Conservation (phyloP, 2,113 vertebrate genomes). For the Podarcis cretensis region DNA sequence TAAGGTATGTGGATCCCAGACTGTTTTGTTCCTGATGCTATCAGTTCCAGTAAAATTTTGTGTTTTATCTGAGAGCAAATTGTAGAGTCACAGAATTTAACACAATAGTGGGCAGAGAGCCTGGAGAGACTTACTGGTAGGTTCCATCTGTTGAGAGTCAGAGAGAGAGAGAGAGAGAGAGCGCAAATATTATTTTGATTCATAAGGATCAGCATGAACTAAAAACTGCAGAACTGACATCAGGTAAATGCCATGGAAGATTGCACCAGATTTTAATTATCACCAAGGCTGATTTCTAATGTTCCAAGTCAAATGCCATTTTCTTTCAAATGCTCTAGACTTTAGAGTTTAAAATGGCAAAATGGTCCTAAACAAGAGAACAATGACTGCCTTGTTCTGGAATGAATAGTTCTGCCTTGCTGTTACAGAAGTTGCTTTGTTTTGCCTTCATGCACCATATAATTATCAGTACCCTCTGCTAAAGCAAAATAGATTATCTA, state of each 20-base stretch:
- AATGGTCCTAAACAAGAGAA: conserved; percentile 51
- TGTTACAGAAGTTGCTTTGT: conserved; percentile 61
- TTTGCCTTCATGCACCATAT: conserved; percentile 17
- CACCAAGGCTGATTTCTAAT: conserved; percentile 28
- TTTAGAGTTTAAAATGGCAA: conserved; percentile 37
- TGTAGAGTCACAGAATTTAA: neutral
- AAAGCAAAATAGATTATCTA: conserved; percentile 8
- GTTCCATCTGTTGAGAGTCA: neutral
- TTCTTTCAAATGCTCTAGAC: conserved; percentile 36
- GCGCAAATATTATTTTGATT: neutral
- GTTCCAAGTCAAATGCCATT: conserved; percentile 38
- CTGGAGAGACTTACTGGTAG: neutral
- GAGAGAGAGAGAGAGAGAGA: neutral
- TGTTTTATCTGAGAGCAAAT: neutral
- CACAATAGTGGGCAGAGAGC: neutral
- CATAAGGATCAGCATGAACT: neutral
- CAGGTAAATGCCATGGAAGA: neutral
- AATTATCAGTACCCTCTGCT: conserved; percentile 52
- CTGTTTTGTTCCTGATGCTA: neutral
- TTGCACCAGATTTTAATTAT: neutral
- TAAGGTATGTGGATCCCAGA: neutral
- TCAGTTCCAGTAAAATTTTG: neutral
- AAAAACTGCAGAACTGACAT: neutral
- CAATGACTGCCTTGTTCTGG: conserved; percentile 54
- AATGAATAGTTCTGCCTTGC: conserved; percentile 42